A percentile compares a stretch with the other conserved stretches of the same genome.
phyloP scores from a whole-genome alignment of 1,140 invertebrate species.

The Papilio glaucus region DNA sequence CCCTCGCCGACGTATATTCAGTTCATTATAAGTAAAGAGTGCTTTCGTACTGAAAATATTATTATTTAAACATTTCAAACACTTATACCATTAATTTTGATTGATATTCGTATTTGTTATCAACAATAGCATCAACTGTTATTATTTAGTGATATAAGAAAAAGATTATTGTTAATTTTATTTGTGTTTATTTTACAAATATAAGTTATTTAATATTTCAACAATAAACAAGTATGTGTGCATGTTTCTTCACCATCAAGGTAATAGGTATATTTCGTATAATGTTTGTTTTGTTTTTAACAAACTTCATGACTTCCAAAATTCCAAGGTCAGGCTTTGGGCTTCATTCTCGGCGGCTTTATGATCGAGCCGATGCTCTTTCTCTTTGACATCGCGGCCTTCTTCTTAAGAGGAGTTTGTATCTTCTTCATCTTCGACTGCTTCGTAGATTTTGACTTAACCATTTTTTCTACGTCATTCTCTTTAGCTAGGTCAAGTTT shows the following conservation, averaged over 20 bases:
- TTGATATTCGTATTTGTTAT: too few species aligned
- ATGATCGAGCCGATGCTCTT: slow-evolving; percentile 76
- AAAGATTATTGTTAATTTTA: not conserved
- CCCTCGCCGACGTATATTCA: too few species aligned
- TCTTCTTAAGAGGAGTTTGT: slow-evolving; percentile 61
- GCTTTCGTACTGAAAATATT: too few species aligned
- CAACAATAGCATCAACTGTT: too few species aligned
- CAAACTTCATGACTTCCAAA: too few species aligned
- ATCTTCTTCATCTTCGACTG: slow-evolving; percentile 25
- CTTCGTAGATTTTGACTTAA: slow-evolving; percentile 44
- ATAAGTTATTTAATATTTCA: not conserved
- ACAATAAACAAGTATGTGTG: not conserved
- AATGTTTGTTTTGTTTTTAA: not conserved
- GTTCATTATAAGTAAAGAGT: too few species aligned
- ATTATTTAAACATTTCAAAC: too few species aligned
- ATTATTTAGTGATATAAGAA: not conserved
- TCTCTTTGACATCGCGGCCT: slow-evolving; percentile 59
- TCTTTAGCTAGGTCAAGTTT: slow-evolving; percentile 35
- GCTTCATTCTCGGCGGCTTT: slow-evolving; percentile 74
- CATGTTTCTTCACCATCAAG: not conserved
- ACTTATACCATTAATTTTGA: too few species aligned
- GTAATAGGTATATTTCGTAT: not conserved
- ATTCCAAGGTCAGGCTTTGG: slow-evolving; percentile 41
- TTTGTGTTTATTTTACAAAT: not conserved
- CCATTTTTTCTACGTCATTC: slow-evolving; percentile 29